Percentiles rank a stretch among this genome's conserved stretches.
Conservation (phyloP, 2,113 vertebrate species). For the Arenaria interpres region DNA sequence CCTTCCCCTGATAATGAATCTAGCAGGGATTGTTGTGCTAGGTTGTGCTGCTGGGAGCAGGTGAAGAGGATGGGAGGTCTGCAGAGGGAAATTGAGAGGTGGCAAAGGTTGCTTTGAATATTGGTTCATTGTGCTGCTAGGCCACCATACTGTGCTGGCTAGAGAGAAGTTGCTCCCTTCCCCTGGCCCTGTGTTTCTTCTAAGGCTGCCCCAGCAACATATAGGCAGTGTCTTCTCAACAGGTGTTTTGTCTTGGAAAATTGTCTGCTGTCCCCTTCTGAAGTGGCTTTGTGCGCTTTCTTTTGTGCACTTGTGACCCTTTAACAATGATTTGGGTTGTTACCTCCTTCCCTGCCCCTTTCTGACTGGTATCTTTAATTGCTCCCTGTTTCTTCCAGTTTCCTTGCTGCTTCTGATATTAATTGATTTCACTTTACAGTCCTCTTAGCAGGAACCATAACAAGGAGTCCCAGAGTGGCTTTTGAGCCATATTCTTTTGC, state of each 20-base stretch:
- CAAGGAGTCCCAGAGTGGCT: not conserved
- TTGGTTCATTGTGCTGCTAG: accelerated
- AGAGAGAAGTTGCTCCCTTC: not conserved
- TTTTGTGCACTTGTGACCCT: not conserved
- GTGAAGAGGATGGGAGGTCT: not conserved
- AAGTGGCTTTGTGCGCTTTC: not conserved
- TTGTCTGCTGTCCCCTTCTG: not conserved
- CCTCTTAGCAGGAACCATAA: not conserved
- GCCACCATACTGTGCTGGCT: not conserved
- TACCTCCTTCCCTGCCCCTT: not conserved
- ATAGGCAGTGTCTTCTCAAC: not conserved
- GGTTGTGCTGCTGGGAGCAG: not conserved
- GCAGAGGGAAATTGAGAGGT: not conserved
- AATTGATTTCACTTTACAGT: not conserved
- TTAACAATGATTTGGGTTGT: not conserved
- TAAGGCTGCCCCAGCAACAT: not conserved
- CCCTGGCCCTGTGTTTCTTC: not conserved
- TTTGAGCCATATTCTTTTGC: not conserved
- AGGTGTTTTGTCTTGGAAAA: not conserved
- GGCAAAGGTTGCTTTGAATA: not conserved
- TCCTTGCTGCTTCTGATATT: not conserved
- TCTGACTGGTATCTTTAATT: not conserved
- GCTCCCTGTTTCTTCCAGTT: not conserved
- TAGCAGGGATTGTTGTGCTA: not conserved
- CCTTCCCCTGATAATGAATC: not conserved